phyloP scores from a whole-genome alignment of 1,140 invertebrate genomes.

The Chrysopa pallens region DNA sequence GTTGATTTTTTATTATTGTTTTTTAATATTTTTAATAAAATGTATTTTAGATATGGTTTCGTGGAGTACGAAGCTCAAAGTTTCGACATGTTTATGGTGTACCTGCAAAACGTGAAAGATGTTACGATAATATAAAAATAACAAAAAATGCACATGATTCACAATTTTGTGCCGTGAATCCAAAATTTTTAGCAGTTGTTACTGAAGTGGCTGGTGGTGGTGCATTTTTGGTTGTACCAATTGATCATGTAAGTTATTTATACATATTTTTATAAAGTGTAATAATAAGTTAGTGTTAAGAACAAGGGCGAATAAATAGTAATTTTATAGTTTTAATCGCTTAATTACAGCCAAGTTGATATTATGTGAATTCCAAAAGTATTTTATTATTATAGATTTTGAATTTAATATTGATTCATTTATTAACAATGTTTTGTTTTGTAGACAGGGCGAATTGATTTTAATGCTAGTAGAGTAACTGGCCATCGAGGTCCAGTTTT shows the following conservation, averaged over 20 bases:
- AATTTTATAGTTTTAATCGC: neutral
- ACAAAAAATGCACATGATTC: conserved; percentile 85
- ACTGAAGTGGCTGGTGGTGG: conserved; percentile 89
- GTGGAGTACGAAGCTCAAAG: conserved; percentile 72
- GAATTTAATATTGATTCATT: no score
- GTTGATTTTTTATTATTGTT: neutral
- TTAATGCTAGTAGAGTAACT: conserved; percentile 58
- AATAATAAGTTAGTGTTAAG: no score
- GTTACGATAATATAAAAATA: conserved; percentile 86
- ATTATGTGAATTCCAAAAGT: no score
- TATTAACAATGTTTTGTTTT: no score
- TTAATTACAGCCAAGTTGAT: no score
- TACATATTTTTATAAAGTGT: neutral
- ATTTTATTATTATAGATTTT: neutral
- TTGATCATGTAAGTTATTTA: conserved; percentile 58
- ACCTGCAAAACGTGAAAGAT: conserved; percentile 69
- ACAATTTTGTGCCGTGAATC: conserved; percentile 83
- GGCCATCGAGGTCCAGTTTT: conserved; percentile 68
- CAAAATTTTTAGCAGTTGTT: conserved; percentile 85
- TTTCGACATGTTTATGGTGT: conserved; percentile 87
- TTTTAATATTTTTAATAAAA: conserved; percentile 3
- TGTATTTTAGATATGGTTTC: conserved; percentile 53
- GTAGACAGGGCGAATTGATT: conserved; percentile 56
- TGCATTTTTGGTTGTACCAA: conserved; percentile 76
- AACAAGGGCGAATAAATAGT: no score